Conservation (phyloP, 1,140 invertebrate genomes). For the Geopemphigus sp. region DNA sequence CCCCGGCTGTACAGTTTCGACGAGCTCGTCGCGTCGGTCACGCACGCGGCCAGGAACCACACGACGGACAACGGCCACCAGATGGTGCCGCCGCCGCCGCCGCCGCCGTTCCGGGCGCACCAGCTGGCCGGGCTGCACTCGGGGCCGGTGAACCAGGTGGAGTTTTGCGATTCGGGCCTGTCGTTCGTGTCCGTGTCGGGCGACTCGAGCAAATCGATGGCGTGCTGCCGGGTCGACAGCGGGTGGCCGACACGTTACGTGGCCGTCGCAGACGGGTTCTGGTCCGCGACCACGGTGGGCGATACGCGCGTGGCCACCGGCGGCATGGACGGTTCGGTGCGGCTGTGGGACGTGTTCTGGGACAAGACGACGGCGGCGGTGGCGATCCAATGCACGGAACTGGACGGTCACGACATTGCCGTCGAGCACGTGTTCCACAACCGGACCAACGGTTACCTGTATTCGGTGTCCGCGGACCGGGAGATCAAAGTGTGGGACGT, state of each 20-base stretch:
- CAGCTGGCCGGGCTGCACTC: not conserved
- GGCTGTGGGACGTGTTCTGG: not conserved
- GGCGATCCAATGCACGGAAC: not conserved
- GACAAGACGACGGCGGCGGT: too few relatives aligned
- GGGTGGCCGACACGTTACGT: too few relatives aligned
- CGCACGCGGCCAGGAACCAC: too few relatives aligned
- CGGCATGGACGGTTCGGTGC: not conserved
- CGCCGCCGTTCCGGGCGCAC: not conserved
- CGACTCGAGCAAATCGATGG: not conserved
- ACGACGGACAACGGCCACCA: not conserved
- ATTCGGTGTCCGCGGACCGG: not conserved
- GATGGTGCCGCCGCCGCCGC: too few relatives aligned
- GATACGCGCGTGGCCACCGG: not conserved
- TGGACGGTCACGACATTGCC: not conserved
- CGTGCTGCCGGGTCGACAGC: not conserved
- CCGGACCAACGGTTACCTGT: not conserved
- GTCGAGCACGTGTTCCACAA: not conserved
- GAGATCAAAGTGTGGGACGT: conserved; percentile 20
- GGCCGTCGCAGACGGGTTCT: not conserved
- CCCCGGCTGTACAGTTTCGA: not conserved
- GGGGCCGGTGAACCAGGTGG: not conserved
- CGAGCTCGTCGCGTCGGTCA: not conserved
- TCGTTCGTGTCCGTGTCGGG: not conserved
- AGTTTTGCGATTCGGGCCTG: not conserved
- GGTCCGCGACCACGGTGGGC: not conserved